Base-by-base conservation (phyloP, 1,140 invertebrate genomes). In the Drosophila nikananu region DNA sequence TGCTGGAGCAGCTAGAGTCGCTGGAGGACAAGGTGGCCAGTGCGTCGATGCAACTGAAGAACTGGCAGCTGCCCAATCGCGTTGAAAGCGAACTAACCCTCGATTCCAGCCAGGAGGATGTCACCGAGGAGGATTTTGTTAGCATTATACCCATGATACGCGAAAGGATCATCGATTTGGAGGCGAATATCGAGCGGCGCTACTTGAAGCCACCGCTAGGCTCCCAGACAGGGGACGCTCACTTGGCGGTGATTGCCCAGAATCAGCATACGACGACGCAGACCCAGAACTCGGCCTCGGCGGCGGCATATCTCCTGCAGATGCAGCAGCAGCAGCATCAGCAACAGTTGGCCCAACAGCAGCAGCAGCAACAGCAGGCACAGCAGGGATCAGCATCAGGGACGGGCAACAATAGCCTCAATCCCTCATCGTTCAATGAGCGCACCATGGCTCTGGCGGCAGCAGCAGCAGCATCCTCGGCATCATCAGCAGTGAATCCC, bases 141-240 rank as follows among this genome's bases (percentile, higher is more conserved):
- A 92, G 89, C 67, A 92, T 93, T 94, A 51, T 97, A 19, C 95
- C 95, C 41, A 93, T 96, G 68, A 96, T 97, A 1, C 95, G 96
- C 68, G 95, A 97, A 73, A 95, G 97, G 91, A 94, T 99, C 60
- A 94, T 97, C 1, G 95, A 96, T 7, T 94, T 99, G 8, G 98
- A 99, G 93, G 95, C 96, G 5, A 97, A 97, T 61, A 98, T 99
- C 59, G 98, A 99, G 93, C 94, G 98, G 67, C 94, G 98, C 77
- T 99, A 99, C 93, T 94, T 99, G 41, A 98, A 98, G 93, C 97
- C 98, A 73, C 98, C 98, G 32, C 94, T 99, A 21, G 98, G 97
- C 54, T 95, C 95, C 0, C 92, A 92, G 23, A 93, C 92, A 0
- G 92, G 91, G 7, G 92, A 93, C 57, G 92, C 92, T 0, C 92